These are phyloP conservation scores for Stigmatopora nigra DNA, from an alignment of 2,113 vertebrate genomes.

Conservation along the genomic window DNA sequence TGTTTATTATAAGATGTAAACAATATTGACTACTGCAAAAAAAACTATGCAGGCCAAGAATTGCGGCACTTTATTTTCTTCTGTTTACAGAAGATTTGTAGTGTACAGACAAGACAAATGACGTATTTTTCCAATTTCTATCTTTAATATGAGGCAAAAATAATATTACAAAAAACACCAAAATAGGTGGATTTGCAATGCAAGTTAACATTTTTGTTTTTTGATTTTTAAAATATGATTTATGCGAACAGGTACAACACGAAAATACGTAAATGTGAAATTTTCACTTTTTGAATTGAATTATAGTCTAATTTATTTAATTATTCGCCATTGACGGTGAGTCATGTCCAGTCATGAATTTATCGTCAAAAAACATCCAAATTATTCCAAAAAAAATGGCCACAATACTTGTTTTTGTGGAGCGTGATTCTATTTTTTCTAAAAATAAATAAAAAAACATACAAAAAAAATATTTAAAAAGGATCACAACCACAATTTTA, in stretches of 20 bases:
- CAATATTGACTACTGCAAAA: constrained; percentile 59
- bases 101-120: constrained; percentile 70
- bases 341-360: no score
- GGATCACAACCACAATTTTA: constrained; percentile 70
- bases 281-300: background rate
- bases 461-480: constrained; percentile 41
- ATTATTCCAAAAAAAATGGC: constrained; percentile 55
- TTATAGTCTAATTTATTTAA: background rate
- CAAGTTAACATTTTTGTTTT: constrained; percentile 37
- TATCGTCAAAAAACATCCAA: background rate
- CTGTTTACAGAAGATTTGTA: constrained; percentile 67
- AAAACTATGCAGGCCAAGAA: constrained; percentile 77
- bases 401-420: constrained; percentile 60
- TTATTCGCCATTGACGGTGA: no score
- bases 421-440: constrained; percentile 75
- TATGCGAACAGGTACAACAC: constrained; percentile 13
- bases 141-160: constrained; percentile 68
- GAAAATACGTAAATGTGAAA: background rate
- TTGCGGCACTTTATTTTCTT: constrained; percentile 74
- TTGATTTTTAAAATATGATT: constrained; percentile 46
- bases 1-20: background rate
- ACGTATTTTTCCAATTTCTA: constrained; percentile 74
- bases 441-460: constrained; percentile 37
- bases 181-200: constrained; percentile 47
- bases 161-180: constrained; percentile 58